Conservation (phyloP, 2,113 vertebrate species). For the Callionymus lyra region DNA sequence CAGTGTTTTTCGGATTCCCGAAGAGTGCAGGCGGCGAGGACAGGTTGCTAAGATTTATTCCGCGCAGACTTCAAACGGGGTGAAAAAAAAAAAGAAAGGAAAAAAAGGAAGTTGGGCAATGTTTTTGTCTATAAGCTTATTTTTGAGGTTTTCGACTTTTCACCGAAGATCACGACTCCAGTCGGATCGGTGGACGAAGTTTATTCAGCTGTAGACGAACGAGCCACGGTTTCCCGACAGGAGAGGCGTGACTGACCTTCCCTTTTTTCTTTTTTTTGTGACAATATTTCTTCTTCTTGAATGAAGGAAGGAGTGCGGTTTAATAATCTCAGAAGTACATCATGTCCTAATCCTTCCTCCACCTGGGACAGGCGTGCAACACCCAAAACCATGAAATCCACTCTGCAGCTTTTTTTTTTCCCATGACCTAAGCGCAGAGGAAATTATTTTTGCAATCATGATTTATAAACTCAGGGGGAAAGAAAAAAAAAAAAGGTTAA, state of each 20-base stretch:
- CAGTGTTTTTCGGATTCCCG: slow-evolving; percentile 21
- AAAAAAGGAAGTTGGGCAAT: slow-evolving; percentile 60
- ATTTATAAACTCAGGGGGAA: too few species aligned
- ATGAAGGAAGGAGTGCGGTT: slow-evolving; percentile 42
- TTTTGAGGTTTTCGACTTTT: slow-evolving; percentile 45
- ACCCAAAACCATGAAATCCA: slow-evolving; percentile 5
- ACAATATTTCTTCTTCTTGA: slow-evolving; percentile 49
- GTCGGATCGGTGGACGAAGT: slow-evolving; percentile 53
- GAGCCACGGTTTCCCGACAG: slow-evolving; percentile 45
- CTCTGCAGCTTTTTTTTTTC: slow-evolving; percentile 10
- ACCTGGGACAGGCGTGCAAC: slow-evolving; percentile 24
- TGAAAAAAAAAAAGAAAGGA: slow-evolving; percentile 63
- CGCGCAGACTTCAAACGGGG: slow-evolving; percentile 52
- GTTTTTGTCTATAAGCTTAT: slow-evolving; percentile 58
- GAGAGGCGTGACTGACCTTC: slow-evolving; percentile 47
- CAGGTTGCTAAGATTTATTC: slow-evolving; percentile 34
- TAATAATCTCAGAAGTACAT: slow-evolving; percentile 30
- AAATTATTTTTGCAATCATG: background rate
- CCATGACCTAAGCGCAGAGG: slow-evolving; percentile 10
- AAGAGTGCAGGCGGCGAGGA: slow-evolving; percentile 45
- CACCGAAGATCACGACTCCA: slow-evolving; percentile 42
- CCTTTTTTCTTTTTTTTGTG: too few species aligned
- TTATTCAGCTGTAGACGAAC: slow-evolving; percentile 65
- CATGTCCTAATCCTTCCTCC: slow-evolving; percentile 16
- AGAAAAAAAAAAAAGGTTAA: too few species aligned